phyloP scores from a whole-genome alignment of 1,140 invertebrate genomes.

The Drosophila navojoa region DNA sequence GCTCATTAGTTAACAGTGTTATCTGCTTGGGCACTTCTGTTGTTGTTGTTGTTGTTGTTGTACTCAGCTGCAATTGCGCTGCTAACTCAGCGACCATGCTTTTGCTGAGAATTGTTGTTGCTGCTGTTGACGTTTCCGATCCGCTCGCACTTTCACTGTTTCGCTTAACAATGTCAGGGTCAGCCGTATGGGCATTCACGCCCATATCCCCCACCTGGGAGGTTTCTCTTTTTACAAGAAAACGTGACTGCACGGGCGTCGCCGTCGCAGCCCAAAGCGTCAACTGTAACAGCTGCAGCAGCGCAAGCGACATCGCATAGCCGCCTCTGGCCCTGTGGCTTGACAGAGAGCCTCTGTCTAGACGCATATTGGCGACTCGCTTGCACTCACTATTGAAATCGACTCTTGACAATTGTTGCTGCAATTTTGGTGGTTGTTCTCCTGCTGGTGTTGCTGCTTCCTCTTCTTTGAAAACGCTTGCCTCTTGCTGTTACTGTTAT shows the following conservation, averaged over 20 bases:
- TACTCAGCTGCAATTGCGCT: background rate
- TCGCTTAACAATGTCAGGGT: slow-evolving; percentile 68
- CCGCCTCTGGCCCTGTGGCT: slow-evolving; percentile 30
- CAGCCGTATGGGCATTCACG: slow-evolving; percentile 37
- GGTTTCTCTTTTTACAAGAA: slow-evolving; percentile 77
- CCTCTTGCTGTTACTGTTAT: background rate
- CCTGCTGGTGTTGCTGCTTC: slow-evolving; percentile 9
- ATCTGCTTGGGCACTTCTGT: background rate
- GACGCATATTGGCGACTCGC: slow-evolving; percentile 47
- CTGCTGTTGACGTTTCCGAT: background rate
- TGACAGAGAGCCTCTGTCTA: slow-evolving; percentile 33
- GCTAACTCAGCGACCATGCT: background rate
- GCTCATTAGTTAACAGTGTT: background rate
- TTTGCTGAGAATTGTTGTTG: background rate
- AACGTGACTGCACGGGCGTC: slow-evolving; percentile 57
- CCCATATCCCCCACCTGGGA: slow-evolving; percentile 27
- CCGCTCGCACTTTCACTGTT: slow-evolving; percentile 50
- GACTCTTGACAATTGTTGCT: slow-evolving; percentile 52
- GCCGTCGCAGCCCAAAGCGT: slow-evolving; percentile 46
- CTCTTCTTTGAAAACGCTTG: slow-evolving; percentile 23
- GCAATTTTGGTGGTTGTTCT: slow-evolving; percentile 24
- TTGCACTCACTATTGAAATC: slow-evolving; percentile 39
- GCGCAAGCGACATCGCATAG: slow-evolving; percentile 47
- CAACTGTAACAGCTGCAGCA: slow-evolving; percentile 37
- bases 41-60: slow-evolving; percentile 8